These are phyloP conservation scores for Pseudorhiza aurosa DNA, from an alignment of 30 jellyfish, hydroid and myxozoan species.

Conservation along the genomic window DNA sequence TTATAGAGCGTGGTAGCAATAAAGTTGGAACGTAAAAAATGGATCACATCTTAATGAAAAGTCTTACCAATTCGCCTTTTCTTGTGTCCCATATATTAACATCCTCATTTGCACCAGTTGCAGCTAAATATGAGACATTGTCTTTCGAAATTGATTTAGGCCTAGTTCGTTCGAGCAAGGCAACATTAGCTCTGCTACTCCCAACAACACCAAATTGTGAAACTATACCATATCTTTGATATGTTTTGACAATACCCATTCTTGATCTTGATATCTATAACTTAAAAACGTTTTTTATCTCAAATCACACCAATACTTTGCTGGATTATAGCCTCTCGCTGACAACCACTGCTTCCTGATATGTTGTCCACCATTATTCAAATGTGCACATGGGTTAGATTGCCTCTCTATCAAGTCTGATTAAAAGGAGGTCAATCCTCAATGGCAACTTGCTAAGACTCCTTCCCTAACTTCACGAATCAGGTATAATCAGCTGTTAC, in stretches of 20 bases:
- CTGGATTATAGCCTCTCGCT: background rate
- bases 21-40: too few relatives aligned
- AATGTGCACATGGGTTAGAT: background rate
- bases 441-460: background rate
- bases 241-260: conserved; percentile 82
- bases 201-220: conserved; percentile 96
- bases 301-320: background rate
- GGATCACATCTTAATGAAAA: too few relatives aligned
- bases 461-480: too few relatives aligned
- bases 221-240: conserved; percentile 81
- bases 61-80: conserved; percentile 86
- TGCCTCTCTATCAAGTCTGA: background rate
- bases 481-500: too few relatives aligned
- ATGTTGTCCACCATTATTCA: conserved; percentile 17
- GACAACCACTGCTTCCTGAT: background rate
- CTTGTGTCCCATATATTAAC: conserved; percentile 92
- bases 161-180: conserved; percentile 29
- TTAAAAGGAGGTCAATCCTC: background rate
- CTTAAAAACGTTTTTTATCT: background rate
- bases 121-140: conserved; percentile 42
- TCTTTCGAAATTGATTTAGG: conserved; percentile 19
- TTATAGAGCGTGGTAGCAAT: too few relatives aligned
- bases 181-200: conserved; percentile 73
- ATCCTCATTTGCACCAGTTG: conserved; percentile 91
- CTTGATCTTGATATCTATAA: background rate